Base-by-base conservation (phyloP, 2,888 invertebrate species). In the Agonopterix subpropinquella region DNA sequence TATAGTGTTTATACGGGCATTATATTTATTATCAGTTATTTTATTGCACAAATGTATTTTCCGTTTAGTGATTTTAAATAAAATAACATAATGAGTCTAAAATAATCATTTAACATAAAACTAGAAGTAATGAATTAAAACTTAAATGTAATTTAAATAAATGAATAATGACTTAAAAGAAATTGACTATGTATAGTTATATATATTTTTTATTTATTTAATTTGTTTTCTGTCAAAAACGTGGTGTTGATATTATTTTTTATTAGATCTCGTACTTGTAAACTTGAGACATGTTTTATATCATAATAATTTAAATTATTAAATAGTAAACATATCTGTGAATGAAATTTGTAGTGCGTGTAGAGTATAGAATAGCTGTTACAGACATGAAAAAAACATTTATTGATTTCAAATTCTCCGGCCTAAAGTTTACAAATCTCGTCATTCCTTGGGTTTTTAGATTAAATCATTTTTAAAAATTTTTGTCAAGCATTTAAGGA, bases 251-350 rank as follows among this genome's bases (percentile, higher is more conserved):
- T 43, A 44, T n/a, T 42, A 45, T 45, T 42, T 36, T 8, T 39
- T 39, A 39, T 39, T 41, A 49, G 56, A 56, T 53, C 51, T 53
- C 55, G 47, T 52, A 53, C 41, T 36, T 13, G 43, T 47, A 42
- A 43, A 41, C 43, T 47, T 42, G 49, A 47, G 41, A 28, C 7
- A 46, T 36, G 35, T 49, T 50, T 53, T 58, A 56, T 64, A 63
- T 63, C 62, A 64, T 71, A 64, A 67, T 71, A 66, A 65, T 64
- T 64, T 64, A 57, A 54, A 58, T 63, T 28, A 63, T 59, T 59
- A 10, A 42, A 11, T 42, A 60, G 60, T 54, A 56, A 61, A 70
- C 70, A 66, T 69, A 70, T 71, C 67, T 64, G 58, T 56, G 52
- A 53, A 56, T 51, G 51, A 52, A 53, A 48, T 48, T 54, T 11